Evolutionary conservation across 2,113 vertebrate species (phyloP), one percentile per base, ranked within the genome.

Genomic region (Panurus biarmicus): DNA sequence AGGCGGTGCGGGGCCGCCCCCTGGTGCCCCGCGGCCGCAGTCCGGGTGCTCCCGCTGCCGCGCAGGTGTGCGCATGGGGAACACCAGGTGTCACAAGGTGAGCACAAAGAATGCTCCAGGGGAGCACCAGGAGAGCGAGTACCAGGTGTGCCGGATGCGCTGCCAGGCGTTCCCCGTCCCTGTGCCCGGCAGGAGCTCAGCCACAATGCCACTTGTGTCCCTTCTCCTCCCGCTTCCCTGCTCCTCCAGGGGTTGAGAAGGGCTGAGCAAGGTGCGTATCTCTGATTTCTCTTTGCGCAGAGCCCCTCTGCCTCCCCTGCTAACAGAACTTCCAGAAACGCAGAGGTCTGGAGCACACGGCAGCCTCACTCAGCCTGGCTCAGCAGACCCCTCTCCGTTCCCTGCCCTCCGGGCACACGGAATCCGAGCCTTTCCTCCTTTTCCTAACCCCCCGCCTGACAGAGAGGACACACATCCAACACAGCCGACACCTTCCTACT

Each of bases 271-370:
- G 33, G 16, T 2, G 50, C 5, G 2, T 9, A 4, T 25, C 36
- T 3, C 44, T 3, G 17, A 14, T 11, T 2, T 51, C 7, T 12
- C 11, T 2, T 54, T 4, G 17, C 3, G 44, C 33, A 50, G 40
- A 26, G 35, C 42, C 2, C 5, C 36, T 2, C 6, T 0, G 4
- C 17, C 7, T 2, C 28, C 0, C 7, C 23, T 25, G n/a, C 9
- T 4, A 8, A 9, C 16, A 2, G 28, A 8, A 8, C 17, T 14
- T 29, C 5, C 6, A 13, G 36, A 18, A 31, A 6, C 0, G 12
- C 25, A 7, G 45, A 4, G 40, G 5, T n/a, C 29, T 4, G 22
- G 58, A 26, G n/a, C 35, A 0, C 16, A 8, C 26, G 3, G 31
- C 42, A 6, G 40, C 40, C 40, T 42, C 6, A 12, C 56, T 7